A percentile compares a stretch with the other conserved stretches of the same genome.
These are phyloP conservation scores for Kuschelorhynchus macadamiae DNA, from an alignment of 2,888 invertebrate genomes.

Conservation along the genomic window DNA sequence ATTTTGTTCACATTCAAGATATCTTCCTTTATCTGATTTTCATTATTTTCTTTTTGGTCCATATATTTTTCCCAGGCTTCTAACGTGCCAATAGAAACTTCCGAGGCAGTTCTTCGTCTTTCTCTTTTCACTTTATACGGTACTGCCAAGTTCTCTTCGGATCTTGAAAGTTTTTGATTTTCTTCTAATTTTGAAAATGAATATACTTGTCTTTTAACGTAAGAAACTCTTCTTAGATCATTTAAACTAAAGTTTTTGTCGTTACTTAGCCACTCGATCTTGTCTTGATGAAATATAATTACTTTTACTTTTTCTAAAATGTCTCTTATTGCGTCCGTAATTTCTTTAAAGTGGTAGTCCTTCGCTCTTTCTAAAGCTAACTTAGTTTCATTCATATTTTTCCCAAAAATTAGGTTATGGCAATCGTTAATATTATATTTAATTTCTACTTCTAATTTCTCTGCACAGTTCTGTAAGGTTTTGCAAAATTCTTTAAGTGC, in stretches of 20 bases:
- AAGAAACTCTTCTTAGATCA: constrained; percentile 53
- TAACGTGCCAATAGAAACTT: constrained; percentile 52
- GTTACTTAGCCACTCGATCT: constrained; percentile 48
- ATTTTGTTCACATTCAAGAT: constrained; percentile 4
- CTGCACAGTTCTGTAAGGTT: constrained; percentile 51
- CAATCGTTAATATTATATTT: constrained; percentile 50
- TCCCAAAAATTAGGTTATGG: constrained; percentile 44
- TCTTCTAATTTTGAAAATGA: constrained; percentile 40
- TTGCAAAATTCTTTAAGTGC: constrained; percentile 50
- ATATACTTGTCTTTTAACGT: constrained; percentile 54
- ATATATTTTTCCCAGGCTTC: constrained; percentile 58
- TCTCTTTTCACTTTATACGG: constrained; percentile 33
- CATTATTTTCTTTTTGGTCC: constrained; percentile 40
- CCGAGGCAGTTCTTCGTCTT: constrained; percentile 49
- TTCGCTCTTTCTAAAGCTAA: constrained; percentile 55
- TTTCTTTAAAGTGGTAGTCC: constrained; percentile 57
- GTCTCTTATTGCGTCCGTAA: constrained; percentile 50
- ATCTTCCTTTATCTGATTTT: constrained; percentile 20
- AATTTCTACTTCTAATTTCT: constrained; percentile 54
- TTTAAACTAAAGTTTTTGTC: constrained; percentile 42
- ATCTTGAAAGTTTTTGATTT: not conserved
- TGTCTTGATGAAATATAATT: constrained; percentile 53
- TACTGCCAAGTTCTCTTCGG: constrained; percentile 19
- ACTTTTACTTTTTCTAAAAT: constrained; percentile 53
- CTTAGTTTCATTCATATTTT: constrained; percentile 43